Conservation (phyloP, 2,113 vertebrate genomes). For the sheep (Ovis aries) region DNA sequence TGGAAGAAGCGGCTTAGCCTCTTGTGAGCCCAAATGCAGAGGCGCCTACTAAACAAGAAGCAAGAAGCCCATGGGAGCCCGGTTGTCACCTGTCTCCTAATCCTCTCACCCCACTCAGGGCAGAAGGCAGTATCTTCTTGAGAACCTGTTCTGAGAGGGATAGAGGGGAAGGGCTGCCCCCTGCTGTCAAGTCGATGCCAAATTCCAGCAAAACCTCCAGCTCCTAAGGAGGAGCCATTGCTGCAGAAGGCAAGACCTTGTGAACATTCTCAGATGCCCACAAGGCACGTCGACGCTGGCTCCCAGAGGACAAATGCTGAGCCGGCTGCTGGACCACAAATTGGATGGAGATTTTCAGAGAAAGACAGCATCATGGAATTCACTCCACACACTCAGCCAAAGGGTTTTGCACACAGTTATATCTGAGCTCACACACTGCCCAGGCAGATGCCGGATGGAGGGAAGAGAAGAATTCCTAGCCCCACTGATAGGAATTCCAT, state of each 20-base stretch:
- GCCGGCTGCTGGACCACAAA: not conserved
- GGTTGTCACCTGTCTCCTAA: not conserved
- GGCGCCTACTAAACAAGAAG: not conserved
- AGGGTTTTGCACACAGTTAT: fast-evolving
- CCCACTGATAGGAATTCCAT: not conserved
- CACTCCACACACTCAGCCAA: fast-evolving
- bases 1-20: not conserved
- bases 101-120: not conserved
- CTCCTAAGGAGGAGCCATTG: not conserved
- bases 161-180: not conserved
- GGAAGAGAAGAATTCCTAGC: fast-evolving
- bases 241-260: not conserved
- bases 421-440: fast-evolving
- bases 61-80: slow-evolving; percentile 17
- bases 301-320: not conserved
- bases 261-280: not conserved
- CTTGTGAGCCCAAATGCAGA: not conserved
- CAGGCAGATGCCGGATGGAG: fast-evolving
- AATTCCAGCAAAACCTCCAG: slow-evolving; percentile 25
- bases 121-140: not conserved
- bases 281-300: fast-evolving
- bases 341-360: not conserved
- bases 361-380: not conserved
- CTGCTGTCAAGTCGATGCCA: not conserved
- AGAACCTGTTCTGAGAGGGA: not conserved